Evolutionary conservation across 2,888 invertebrate genomes (phyloP), one percentile per base, ranked within the genome.

Genomic region (Incurvaria masculella): DNA sequence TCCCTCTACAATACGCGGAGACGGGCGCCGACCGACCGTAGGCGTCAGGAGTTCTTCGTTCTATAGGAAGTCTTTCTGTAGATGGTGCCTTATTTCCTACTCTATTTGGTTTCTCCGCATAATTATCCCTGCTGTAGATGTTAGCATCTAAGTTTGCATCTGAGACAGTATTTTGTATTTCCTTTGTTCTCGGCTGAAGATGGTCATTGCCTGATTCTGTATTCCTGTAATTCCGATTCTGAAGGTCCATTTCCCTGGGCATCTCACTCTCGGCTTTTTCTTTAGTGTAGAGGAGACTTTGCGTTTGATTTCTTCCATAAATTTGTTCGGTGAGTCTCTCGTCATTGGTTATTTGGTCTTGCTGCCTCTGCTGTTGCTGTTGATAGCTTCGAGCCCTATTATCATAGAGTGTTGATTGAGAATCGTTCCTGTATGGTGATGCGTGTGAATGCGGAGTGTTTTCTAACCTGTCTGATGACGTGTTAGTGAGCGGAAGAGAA

Each of bases 11-110:
- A 50, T 75, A 70, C 10, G 69, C 63, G 11, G 65, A 73, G 65
- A 76, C 80, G 55, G 70, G 65, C 39, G 68, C 69, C 33, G 88
- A 85, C 52, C 89, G 74, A 1, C 91, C 89, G 60, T 92, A 92
- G 11, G 89, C 88, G 60, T 92, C 92, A 0, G 91, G 91, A 1
- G 91, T 91, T 55, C 91, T 80, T 55, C 91, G 81, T 62, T 92
- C 91, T 20, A 79, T 66, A 33, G 69, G 45, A 38, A 76, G 58
- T 45, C 74, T 62, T 53, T 78, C 79, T 52, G 69, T 73, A 0
- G 64, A 57, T 42, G 60, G 59, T 38, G 38, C 26, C 33, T 33
- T 33, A 58, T 59, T 66, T 16, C 62, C 62, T 8, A 60, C 55
- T 53, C 64, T 65, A 46, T 62, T 45, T 59, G 62, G 68, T 18